Percentiles rank a stretch among this genome's conserved stretches.
Conservation (phyloP, 2,797 vertebrate genomes). For the Sebastes goodei region DNA sequence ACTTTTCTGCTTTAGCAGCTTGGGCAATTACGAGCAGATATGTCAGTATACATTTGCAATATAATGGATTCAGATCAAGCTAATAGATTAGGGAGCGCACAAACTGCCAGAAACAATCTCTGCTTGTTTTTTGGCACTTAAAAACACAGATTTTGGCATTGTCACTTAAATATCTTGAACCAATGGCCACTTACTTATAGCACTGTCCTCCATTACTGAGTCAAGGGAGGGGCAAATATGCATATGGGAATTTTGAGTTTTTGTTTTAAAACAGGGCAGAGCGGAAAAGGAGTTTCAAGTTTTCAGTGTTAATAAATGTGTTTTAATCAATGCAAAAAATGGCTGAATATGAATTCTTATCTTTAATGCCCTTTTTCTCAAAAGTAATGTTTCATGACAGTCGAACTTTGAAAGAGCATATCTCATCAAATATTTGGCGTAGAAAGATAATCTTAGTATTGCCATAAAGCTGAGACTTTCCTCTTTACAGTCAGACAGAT, state of each 20-base stretch:
- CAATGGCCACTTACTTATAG: not conserved
- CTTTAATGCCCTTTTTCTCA: too few species aligned
- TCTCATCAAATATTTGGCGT: too few species aligned
- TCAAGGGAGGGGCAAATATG: not conserved
- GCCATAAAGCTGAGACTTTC: too few species aligned
- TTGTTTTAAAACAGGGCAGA: not conserved
- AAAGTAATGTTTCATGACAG: too few species aligned
- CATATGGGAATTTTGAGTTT: not conserved
- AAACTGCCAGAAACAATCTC: not conserved
- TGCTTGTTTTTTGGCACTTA: too few species aligned
- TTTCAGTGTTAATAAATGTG: too few species aligned
- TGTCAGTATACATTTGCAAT: not conserved
- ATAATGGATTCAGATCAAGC: not conserved
- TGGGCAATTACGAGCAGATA: not conserved
- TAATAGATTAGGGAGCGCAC: not conserved
- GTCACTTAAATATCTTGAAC: not conserved
- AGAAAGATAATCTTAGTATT: too few species aligned
- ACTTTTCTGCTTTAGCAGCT: not conserved
- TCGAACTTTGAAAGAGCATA: too few species aligned
- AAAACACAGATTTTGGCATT: not conserved
- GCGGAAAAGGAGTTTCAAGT: not conserved
- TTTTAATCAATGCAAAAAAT: too few species aligned
- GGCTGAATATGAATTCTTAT: too few species aligned
- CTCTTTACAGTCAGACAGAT: too few species aligned
- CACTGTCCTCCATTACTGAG: not conserved